Evolutionary conservation across 2,113 vertebrate genomes (phyloP), one percentile per base, ranked within the genome.

Genomic region (Vimba vimba): DNA sequence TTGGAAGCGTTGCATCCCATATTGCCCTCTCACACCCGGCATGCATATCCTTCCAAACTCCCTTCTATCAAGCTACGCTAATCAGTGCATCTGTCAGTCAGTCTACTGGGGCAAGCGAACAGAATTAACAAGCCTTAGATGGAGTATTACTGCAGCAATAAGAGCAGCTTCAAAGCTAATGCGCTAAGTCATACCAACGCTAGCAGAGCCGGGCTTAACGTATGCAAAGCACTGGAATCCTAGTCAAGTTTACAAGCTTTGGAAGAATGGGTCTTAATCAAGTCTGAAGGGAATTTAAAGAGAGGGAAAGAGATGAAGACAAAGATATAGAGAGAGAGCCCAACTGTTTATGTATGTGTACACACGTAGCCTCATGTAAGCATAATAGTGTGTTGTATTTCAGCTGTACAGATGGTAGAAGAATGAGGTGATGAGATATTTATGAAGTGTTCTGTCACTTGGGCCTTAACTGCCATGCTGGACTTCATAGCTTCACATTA

Each of bases 51-150:
- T 76, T 62, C 79, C 73, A 78, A 76, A 68, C 74, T 68, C 50
- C 8, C 73, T 55, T 55, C 71, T 83, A 79, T 80, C 66, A 27
- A 59, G 76, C 82, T 45, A 59, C 47, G 64, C 52, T 87, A 84
- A 87, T 87, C 86, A 73, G 52, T 23, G 64, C 55, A 87, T 79
- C 86, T 84, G 82, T 73, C 82, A 87, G 81, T 87, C 82, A 83
- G 81, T 73, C 59, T 62, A 3, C 47, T 73, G 82, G 82, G 82
- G 68, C 82, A 39, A 83, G 68, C 33, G 50, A 43, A 59, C 66
- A 73, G 68, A 59, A 73, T 83, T 83, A 83, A 73, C 68, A 83
- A 43, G 50, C 50, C 82, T 59, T 57, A 52, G 66, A 71, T 83
- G 66, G 68, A 45, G 68, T 83, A 83, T 83, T 83, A 83, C 82